Evolutionary conservation across 2,113 vertebrate genomes (phyloP).

Genomic region (Ailurus styani): DNA sequence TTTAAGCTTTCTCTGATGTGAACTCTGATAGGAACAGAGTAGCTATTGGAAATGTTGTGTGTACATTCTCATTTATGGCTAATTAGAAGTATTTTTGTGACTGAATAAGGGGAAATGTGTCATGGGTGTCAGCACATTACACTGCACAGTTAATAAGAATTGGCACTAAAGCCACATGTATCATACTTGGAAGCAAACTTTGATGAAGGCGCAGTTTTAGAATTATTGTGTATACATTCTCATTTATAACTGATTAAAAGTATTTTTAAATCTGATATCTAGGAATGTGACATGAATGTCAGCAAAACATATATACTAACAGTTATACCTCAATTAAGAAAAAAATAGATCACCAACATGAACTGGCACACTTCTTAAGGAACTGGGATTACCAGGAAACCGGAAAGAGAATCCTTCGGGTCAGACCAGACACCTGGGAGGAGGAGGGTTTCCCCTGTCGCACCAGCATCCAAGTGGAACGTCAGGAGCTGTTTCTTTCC

Average conservation of each 20-base stretch:
- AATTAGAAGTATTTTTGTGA: constrained; percentile 75
- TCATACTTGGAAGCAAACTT: constrained; percentile 48
- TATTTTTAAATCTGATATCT: constrained; percentile 62
- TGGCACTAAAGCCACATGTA: constrained; percentile 44
- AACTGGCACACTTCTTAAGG: constrained; percentile 55
- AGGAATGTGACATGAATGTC: constrained; percentile 60
- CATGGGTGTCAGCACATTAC: constrained; percentile 44
- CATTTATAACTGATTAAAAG: constrained; percentile 75
- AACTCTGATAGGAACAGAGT: constrained; percentile 60
- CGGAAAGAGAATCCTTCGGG: background rate
- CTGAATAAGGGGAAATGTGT: constrained; percentile 63
- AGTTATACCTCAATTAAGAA: constrained; percentile 65
- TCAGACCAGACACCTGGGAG: background rate
- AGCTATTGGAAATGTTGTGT: constrained; percentile 66
- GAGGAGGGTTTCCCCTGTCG: background rate
- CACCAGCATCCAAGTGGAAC: background rate
- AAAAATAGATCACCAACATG: constrained; percentile 58
- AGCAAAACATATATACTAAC: constrained; percentile 48
- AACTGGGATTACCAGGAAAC: constrained; percentile 3
- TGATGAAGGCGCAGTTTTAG: constrained; percentile 33
- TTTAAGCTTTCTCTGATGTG: constrained; percentile 63
- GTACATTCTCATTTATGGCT: constrained; percentile 73
- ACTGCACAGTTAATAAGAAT: constrained; percentile 65
- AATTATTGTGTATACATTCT: constrained; percentile 68
- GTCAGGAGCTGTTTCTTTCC: background rate